These are phyloP conservation scores for Eupithecia pulchellata DNA, from an alignment of 2,888 invertebrate species.

Conservation along the genomic window DNA sequence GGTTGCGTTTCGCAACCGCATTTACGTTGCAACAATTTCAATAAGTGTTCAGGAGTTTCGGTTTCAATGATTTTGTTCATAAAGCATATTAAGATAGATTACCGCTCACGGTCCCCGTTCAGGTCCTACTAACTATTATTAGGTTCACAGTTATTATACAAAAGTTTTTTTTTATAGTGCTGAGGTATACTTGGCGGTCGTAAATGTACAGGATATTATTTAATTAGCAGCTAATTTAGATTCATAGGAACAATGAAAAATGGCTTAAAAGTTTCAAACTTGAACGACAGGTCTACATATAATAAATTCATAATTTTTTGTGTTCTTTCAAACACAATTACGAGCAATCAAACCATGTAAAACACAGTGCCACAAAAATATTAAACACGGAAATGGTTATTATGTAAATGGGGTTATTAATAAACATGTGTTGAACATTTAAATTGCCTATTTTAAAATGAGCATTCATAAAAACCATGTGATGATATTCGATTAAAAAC, in stretches of 20 bases:
- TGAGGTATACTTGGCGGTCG: background rate
- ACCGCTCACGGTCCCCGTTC: too few species aligned
- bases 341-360: background rate
- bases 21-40: slow-evolving; percentile 2
- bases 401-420: slow-evolving; percentile 2
- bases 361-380: background rate
- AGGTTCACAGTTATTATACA: background rate
- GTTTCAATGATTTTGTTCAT: background rate
- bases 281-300: background rate
- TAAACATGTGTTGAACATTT: background rate
- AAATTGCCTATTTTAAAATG: slow-evolving; percentile 1
- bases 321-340: background rate
- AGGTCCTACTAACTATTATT: too few species aligned
- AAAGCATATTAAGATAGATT: background rate
- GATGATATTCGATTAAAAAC: background rate
- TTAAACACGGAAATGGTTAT: background rate
- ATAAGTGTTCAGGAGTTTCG: background rate
- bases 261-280: background rate
- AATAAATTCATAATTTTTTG: background rate
- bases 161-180: background rate
- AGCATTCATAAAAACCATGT: background rate
- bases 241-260: background rate
- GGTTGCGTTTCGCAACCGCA: background rate
- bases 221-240: background rate
- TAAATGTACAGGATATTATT: background rate